A percentile compares a stretch with the other conserved stretches of the same genome.
phyloP scores from a whole-genome alignment of 2,113 vertebrate species.

The Pelmatolapia mariae region DNA sequence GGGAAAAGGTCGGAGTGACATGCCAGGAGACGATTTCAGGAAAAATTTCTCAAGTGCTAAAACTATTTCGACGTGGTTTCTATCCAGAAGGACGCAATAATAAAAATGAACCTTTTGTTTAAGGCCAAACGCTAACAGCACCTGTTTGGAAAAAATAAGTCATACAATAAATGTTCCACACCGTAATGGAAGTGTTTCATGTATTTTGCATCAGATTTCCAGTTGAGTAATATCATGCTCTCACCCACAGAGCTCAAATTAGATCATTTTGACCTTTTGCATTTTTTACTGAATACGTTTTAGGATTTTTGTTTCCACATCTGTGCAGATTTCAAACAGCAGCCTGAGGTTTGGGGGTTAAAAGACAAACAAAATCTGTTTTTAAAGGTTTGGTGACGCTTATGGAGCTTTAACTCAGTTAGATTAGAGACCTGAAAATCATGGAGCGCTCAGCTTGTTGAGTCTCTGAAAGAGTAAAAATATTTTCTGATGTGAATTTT shows the following conservation, averaged over 20 bases:
- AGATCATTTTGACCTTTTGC: not conserved
- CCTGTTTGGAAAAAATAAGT: not conserved
- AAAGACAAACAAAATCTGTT: not conserved
- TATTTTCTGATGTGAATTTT: not conserved
- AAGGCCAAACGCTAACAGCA: not conserved
- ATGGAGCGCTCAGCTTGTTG: not conserved
- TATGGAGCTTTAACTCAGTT: not conserved
- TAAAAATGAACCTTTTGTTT: not conserved
- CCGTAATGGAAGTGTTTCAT: accelerated
- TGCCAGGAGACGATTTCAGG: not conserved
- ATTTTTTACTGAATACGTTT: not conserved
- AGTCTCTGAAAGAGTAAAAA: not conserved
- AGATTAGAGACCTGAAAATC: not conserved
- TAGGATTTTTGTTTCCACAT: not conserved
- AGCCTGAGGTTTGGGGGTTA: not conserved
- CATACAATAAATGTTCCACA: not conserved
- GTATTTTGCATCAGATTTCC: not conserved
- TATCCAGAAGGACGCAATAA: not conserved
- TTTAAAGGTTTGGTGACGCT: not conserved
- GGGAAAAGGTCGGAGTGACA: not conserved
- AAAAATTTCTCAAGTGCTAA: not conserved
- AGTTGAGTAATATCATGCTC: not conserved
- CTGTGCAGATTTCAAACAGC: not conserved
- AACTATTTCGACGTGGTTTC: not conserved
- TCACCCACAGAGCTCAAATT: not conserved